phyloP scores from a whole-genome alignment of 2,888 invertebrate genomes.

The Drosophila incognita region DNA sequence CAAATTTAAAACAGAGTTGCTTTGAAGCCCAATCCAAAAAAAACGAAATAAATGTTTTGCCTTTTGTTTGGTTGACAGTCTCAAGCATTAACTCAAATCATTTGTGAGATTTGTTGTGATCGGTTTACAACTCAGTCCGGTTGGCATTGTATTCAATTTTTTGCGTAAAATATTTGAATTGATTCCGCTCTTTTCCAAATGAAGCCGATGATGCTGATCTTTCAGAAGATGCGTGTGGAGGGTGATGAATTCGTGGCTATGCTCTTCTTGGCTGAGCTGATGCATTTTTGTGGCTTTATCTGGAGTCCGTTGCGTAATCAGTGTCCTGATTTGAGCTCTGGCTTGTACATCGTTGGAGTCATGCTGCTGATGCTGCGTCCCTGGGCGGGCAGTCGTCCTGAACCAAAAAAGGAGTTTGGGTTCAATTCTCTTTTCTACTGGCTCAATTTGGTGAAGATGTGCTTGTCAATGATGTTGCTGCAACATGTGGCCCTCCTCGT shows the following conservation, averaged over 20 bases:
- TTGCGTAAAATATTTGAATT: background rate
- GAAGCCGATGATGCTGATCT: conserved; percentile 2
- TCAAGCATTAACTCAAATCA: background rate
- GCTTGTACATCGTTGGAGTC: conserved; percentile 32
- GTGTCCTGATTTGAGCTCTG: conserved; percentile 46
- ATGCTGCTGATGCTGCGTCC: conserved; percentile 36
- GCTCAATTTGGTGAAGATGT: conserved; percentile 34
- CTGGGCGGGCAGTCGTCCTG: background rate
- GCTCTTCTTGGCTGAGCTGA: conserved; percentile 3
- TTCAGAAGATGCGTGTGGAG: conserved; percentile 28
- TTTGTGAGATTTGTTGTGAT: background rate
- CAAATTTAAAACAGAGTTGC: background rate
- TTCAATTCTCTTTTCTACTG: background rate
- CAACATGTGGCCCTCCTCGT: conserved; percentile 38
- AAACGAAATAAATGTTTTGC: background rate
- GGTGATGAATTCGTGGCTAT: conserved; percentile 28
- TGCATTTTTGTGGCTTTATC: conserved; percentile 31
- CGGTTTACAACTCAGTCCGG: background rate
- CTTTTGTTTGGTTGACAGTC: background rate
- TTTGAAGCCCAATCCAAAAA: background rate
- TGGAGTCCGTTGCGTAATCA: conserved; percentile 35
- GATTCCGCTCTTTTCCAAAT: background rate
- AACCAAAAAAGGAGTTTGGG: too few species aligned
- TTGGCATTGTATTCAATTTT: conserved; percentile 11
- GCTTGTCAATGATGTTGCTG: conserved; percentile 23